A percentile compares a stretch with the other conserved stretches of the same genome.
phyloP scores from a whole-genome alignment of 2,113 vertebrate species.

The Psittacula cyanocephala region DNA sequence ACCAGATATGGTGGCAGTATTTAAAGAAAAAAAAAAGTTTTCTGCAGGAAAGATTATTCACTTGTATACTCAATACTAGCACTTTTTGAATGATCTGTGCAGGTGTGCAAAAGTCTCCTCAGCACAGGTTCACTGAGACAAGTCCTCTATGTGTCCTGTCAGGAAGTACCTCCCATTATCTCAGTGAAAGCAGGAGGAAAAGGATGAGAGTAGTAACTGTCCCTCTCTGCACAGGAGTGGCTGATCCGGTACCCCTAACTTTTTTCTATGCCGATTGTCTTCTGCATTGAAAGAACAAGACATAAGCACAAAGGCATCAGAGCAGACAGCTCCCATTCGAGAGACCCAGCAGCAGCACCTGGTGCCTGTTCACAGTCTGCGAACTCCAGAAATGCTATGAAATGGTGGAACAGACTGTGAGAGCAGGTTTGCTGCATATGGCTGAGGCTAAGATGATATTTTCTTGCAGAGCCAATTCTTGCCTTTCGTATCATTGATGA shows the following conservation, averaged over 20 bases:
- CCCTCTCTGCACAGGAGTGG: neutral
- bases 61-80: fast-evolving
- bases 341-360: neutral
- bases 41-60: neutral
- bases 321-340: fast-evolving
- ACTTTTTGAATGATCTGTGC: neutral
- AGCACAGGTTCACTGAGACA: neutral
- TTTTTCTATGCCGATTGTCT: neutral
- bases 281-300: neutral
- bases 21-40: neutral
- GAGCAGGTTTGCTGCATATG: neutral
- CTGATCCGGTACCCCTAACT: neutral
- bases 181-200: neutral
- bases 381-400: neutral
- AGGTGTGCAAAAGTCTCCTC: neutral
- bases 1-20: neutral
- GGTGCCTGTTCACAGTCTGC: neutral
- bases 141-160: neutral
- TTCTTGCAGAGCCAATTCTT: neutral
- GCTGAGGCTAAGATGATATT: neutral
- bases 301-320: fast-evolving
- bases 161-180: neutral
- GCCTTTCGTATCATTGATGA: neutral
- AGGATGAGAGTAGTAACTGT: neutral
- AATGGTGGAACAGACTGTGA: neutral